Conservation (phyloP, 2,797 vertebrate species). For the Anguilla megastoma region DNA sequence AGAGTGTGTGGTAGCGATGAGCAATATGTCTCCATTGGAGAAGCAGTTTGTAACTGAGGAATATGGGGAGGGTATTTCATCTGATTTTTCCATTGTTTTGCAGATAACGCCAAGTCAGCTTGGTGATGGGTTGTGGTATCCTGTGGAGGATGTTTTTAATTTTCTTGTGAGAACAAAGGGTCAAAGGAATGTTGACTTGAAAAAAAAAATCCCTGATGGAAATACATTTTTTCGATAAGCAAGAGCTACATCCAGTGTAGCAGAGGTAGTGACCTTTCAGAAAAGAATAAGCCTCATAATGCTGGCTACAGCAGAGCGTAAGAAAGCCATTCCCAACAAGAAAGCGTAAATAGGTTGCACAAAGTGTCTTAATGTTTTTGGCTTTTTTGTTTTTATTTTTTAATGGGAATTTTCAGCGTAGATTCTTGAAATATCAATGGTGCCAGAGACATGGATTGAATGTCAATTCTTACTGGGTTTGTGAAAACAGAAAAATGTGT, state of each 20-base stretch:
- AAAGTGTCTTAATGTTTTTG: not conserved
- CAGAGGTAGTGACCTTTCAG: not conserved
- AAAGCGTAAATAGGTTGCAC: not conserved
- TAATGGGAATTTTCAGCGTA: not conserved
- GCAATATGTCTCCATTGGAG: not conserved
- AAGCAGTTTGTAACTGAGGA: not conserved
- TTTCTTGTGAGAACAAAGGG: slow-evolving; percentile 8
- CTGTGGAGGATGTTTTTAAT: slow-evolving; percentile 1
- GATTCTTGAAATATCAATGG: not conserved
- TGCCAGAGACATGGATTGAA: not conserved
- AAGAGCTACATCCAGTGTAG: not conserved
- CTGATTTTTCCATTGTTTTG: not conserved
- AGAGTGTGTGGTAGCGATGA: not conserved
- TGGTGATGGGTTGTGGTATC: not conserved
- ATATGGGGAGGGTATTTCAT: not conserved
- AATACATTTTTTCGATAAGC: not conserved
- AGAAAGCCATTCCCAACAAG: not conserved
- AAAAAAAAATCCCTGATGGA: not conserved
- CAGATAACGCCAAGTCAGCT: not conserved
- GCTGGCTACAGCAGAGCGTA: not conserved
- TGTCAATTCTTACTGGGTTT: not conserved
- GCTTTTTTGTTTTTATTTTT: not conserved
- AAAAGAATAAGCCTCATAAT: not conserved
- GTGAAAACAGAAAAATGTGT: not conserved
- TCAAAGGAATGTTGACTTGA: not conserved